Evolutionary conservation across 1,140 invertebrate species (phyloP).

Genomic region (Antheraea pernyi): DNA sequence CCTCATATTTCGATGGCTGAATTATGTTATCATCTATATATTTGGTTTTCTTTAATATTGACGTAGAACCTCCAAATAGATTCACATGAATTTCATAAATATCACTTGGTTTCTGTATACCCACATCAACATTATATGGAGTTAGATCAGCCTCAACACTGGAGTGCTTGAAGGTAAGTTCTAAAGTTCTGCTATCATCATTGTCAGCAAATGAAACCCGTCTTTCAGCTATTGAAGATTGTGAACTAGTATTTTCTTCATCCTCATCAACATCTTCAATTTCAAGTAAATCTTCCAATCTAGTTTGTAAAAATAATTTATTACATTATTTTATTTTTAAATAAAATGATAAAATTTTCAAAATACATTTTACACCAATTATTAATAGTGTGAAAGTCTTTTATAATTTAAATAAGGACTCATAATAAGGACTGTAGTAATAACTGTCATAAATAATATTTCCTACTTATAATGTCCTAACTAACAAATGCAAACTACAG

Average conservation of each 20-base stretch:
- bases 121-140: constrained; percentile 44
- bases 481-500: no score
- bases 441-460: no score
- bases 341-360: no score
- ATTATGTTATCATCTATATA: constrained; percentile 23
- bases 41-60: constrained; percentile 70
- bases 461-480: no score
- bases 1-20: neutral
- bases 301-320: constrained; percentile 26
- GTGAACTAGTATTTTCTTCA: constrained; percentile 21
- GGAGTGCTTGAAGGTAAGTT: constrained; percentile 65
- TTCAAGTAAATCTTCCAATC: constrained; percentile 55
- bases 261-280: constrained; percentile 38
- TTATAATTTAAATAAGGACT: no score
- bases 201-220: constrained; percentile 67
- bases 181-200: constrained; percentile 56
- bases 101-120: constrained; percentile 67
- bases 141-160: constrained; percentile 34
- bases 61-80: constrained; percentile 52
- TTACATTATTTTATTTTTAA: no score
- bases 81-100: constrained; percentile 56
- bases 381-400: no score
- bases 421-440: no score
- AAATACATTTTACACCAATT: no score
- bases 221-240: constrained; percentile 38